Evolutionary conservation across 2,797 vertebrate genomes (phyloP).

Genomic region (Gallinago nigripennis): DNA sequence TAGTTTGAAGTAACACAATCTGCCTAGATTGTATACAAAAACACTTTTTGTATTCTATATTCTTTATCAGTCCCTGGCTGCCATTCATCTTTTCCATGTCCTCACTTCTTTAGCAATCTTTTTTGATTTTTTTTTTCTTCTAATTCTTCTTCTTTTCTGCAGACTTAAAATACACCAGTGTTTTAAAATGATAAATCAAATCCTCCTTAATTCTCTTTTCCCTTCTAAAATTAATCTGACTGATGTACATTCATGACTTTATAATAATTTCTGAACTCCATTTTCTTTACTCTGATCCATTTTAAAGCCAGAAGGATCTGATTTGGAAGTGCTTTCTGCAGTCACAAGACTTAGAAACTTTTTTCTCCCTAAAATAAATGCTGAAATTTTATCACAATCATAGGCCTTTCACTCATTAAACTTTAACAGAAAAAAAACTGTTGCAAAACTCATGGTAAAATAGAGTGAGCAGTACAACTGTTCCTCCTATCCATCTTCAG

Average conservation of each 20-base stretch:
- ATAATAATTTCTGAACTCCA: not conserved
- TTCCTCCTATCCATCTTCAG: not conserved
- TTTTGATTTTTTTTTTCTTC: not conserved
- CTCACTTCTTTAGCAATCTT: not conserved
- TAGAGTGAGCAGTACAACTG: rapidly evolving
- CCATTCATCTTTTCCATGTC: not conserved
- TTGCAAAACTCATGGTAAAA: not conserved
- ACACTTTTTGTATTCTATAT: too few species aligned
- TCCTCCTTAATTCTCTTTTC: not conserved
- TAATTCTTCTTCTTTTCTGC: not conserved
- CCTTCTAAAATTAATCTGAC: not conserved
- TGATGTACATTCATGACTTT: not conserved
- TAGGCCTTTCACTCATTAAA: not conserved
- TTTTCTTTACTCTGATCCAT: not conserved
- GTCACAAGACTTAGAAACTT: not conserved
- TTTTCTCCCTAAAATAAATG: not conserved
- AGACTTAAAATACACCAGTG: not conserved
- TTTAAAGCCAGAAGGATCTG: not conserved
- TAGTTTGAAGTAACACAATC: not conserved
- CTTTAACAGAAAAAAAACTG: not conserved
- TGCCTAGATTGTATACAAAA: not conserved
- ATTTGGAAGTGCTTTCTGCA: not conserved
- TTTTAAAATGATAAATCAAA: not conserved
- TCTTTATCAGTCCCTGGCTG: too few species aligned
- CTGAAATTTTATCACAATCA: not conserved